These are phyloP conservation scores for Dendroctonus valens DNA, from an alignment of 1,140 invertebrate species.

Conservation along the genomic window DNA sequence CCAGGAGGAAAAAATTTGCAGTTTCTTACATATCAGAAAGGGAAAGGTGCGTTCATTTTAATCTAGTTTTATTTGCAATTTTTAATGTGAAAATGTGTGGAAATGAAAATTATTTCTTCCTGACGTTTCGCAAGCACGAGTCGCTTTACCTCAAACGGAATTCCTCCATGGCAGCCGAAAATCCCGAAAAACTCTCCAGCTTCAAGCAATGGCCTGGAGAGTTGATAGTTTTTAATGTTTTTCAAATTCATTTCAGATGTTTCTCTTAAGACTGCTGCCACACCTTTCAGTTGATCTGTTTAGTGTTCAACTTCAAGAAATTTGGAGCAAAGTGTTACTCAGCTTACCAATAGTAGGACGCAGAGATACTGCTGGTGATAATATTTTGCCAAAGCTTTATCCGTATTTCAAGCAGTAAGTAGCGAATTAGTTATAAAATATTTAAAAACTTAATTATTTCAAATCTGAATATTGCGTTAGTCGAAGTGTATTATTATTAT, in stretches of 20 bases:
- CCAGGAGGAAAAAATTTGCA: slow-evolving; percentile 64
- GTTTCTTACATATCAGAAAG: slow-evolving; percentile 69
- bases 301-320: slow-evolving; percentile 40
- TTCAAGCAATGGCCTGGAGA: no score
- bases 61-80: not conserved
- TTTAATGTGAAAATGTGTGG: no score
- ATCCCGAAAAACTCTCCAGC: no score
- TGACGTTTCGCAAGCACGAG: no score
- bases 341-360: slow-evolving; percentile 47
- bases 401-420: slow-evolving; percentile 47
- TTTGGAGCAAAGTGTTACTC: slow-evolving; percentile 46
- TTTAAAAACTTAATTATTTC: not conserved
- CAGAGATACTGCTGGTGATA: slow-evolving; percentile 47
- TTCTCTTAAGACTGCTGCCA: slow-evolving; percentile 60
- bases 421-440: not conserved
- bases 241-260: slow-evolving; percentile 49
- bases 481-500: no score
- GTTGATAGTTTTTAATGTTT: not conserved
- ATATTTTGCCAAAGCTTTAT: slow-evolving; percentile 47
- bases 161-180: no score
- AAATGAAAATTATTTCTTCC: no score
- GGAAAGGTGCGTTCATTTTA: slow-evolving; percentile 58
- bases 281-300: slow-evolving; percentile 44
- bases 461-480: not conserved
- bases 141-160: no score